Evolutionary conservation across 2,113 vertebrate species (phyloP).

Genomic region (Porphyrio hochstetteri): DNA sequence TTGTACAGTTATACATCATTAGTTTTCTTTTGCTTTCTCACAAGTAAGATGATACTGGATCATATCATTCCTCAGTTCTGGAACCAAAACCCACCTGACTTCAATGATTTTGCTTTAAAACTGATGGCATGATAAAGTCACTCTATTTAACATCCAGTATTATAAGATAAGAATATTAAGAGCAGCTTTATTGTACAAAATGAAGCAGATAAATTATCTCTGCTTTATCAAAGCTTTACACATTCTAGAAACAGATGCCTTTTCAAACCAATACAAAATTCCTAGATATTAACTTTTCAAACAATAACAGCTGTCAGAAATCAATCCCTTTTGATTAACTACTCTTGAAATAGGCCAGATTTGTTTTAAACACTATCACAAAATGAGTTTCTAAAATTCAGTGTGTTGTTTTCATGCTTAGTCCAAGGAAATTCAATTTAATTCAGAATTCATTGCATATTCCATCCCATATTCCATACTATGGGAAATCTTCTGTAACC

Average conservation of each 20-base stretch:
- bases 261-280: slow-evolving; percentile 47
- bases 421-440: background rate
- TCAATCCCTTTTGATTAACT: slow-evolving; percentile 33
- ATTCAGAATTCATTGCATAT: background rate
- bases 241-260: slow-evolving; percentile 58
- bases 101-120: slow-evolving; percentile 35
- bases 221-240: slow-evolving; percentile 58
- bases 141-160: slow-evolving; percentile 1
- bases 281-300: slow-evolving; percentile 54
- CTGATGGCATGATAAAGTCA: slow-evolving; percentile 32
- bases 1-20: background rate
- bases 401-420: background rate
- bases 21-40: background rate
- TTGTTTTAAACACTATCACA: background rate
- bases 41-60: background rate
- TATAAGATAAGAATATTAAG: slow-evolving; percentile 58
- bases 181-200: slow-evolving; percentile 49
- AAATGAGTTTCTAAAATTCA: background rate
- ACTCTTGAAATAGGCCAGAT: background rate
- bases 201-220: slow-evolving; percentile 53
- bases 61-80: background rate
- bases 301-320: slow-evolving; percentile 57
- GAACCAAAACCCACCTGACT: slow-evolving; percentile 18
- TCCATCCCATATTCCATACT: background rate
- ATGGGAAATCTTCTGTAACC: background rate